Evolutionary conservation across 2,113 vertebrate species (phyloP).

Genomic region (Ochotona princeps): DNA sequence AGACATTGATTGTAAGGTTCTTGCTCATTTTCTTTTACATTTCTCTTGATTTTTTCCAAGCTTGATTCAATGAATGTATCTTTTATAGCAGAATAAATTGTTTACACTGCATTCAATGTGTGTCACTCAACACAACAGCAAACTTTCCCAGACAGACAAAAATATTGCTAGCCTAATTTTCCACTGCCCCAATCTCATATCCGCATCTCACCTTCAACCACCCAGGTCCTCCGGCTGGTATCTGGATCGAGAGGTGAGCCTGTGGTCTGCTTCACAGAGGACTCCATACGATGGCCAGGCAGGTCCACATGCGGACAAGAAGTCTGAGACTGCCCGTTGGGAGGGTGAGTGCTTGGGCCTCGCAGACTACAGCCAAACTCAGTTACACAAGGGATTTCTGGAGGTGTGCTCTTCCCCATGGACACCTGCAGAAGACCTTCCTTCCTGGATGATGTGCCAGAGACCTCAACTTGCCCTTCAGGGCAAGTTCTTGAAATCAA

Average conservation of each 20-base stretch:
- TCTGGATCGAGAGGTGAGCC: neutral
- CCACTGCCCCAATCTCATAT: no score
- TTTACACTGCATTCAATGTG: neutral
- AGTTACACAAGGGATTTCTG: neutral
- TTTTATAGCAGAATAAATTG: neutral
- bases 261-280: accelerated
- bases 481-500: conserved; percentile 23
- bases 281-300: neutral
- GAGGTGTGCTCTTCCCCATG: neutral
- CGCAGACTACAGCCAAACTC: neutral
- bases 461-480: conserved; percentile 13
- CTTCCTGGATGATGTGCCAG: neutral
- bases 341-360: neutral
- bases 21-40: neutral
- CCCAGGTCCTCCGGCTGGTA: neutral
- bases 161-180: neutral
- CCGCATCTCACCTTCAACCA: no score
- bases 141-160: neutral
- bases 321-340: no score
- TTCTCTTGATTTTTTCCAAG: conserved; percentile 15
- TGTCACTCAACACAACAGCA: neutral
- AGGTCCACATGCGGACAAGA: accelerated
- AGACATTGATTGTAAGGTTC: neutral
- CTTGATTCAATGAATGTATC: neutral
- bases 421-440: neutral